Evolutionary conservation across 2,888 invertebrate species (phyloP).

Genomic region (Drosophila lutescens): DNA sequence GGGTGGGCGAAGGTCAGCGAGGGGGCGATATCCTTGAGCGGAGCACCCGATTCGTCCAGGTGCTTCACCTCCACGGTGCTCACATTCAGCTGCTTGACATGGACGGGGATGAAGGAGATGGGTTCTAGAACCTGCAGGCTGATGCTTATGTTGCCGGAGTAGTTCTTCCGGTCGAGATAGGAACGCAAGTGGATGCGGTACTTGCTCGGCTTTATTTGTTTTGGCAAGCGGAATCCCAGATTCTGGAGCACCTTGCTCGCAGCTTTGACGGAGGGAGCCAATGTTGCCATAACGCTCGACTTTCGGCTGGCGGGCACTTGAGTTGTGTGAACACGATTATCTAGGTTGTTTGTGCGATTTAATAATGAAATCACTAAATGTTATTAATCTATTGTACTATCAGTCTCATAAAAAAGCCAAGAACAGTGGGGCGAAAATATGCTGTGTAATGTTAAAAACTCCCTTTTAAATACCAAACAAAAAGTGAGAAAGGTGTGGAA

Average conservation of each 20-base stretch:
- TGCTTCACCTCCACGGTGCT: constrained; percentile 84
- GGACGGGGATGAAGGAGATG: constrained; percentile 85
- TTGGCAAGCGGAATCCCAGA: constrained; percentile 86
- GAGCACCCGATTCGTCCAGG: constrained; percentile 67
- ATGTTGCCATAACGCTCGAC: constrained; percentile 45
- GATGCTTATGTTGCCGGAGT: constrained; percentile 86
- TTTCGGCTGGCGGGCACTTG: constrained; percentile 55
- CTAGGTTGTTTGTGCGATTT: constrained; percentile 35
- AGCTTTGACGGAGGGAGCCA: constrained; percentile 69
- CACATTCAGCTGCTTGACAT: constrained; percentile 85
- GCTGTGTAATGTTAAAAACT: neutral
- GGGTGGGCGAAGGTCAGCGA: constrained; percentile 79
- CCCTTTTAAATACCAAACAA: neutral
- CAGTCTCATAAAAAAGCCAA: constrained; percentile 24
- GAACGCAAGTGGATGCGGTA: constrained; percentile 89
- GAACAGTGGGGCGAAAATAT: constrained; percentile 8
- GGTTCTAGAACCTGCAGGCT: constrained; percentile 84
- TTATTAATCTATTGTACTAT: constrained; percentile 6
- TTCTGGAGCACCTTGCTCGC: constrained; percentile 82
- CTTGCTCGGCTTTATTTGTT: constrained; percentile 86
- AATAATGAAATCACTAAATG: constrained; percentile 8
- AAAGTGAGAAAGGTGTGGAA: neutral
- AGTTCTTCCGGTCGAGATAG: constrained; percentile 86
- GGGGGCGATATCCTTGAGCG: constrained; percentile 61
- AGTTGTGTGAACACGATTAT: constrained; percentile 56